These are phyloP conservation scores for Cryptoblepharus egeriae DNA, from an alignment of 2,797 vertebrate genomes.

Conservation along the genomic window DNA sequence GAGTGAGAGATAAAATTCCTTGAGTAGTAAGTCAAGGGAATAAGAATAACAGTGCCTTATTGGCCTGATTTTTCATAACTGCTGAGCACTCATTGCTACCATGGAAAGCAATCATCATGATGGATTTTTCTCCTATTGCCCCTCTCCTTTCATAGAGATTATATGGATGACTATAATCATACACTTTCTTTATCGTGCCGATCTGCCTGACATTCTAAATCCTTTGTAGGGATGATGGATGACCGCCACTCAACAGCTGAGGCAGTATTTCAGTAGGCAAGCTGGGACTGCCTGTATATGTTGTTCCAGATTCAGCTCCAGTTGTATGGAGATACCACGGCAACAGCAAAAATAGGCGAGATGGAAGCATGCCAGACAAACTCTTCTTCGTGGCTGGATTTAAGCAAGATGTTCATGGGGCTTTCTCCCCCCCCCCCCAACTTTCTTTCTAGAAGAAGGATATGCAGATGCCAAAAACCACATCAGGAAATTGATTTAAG, in stretches of 20 bases:
- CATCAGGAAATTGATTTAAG: background rate
- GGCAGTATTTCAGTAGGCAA: background rate
- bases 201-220: constrained; percentile 16
- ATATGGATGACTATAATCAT: constrained; percentile 27
- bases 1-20: constrained; percentile 47
- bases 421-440: too few species aligned
- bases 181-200: constrained; percentile 18
- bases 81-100: constrained; percentile 48
- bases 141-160: constrained; percentile 27
- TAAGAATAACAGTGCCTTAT: constrained; percentile 47
- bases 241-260: background rate
- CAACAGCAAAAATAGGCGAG: background rate
- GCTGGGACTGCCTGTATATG: background rate
- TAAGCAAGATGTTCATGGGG: background rate
- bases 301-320: background rate
- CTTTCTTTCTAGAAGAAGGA: background rate
- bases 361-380: background rate
- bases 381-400: background rate
- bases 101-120: constrained; percentile 4
- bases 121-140: constrained; percentile 34
- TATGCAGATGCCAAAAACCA: background rate
- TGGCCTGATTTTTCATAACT: constrained; percentile 38
- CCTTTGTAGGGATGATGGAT: constrained; percentile 2
- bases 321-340: background rate
- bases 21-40: constrained; percentile 42